phyloP scores from a whole-genome alignment of 2,113 vertebrate genomes.

The Promerops cafer region DNA sequence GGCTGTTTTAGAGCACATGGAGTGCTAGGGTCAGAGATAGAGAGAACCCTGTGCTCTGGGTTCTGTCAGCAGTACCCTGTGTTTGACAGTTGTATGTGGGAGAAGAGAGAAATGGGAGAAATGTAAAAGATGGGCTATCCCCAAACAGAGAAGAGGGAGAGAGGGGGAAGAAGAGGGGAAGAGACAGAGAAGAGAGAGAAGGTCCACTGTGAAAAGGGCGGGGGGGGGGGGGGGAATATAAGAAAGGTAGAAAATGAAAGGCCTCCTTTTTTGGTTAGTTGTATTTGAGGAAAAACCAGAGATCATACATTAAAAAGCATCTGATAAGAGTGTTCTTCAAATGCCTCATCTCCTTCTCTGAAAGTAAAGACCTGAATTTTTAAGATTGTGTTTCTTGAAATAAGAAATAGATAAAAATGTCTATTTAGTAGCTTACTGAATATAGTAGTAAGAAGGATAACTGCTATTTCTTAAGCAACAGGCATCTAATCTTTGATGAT shows the following conservation, averaged over 20 bases:
- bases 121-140: neutral
- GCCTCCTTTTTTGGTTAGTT: neutral
- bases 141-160: neutral
- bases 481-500: neutral
- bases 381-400: neutral
- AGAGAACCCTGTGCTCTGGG: neutral
- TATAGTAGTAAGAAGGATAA: neutral
- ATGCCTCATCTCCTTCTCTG: neutral
- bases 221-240: accelerated
- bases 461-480: neutral
- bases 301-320: neutral
- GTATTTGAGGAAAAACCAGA: neutral
- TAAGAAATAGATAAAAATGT: neutral
- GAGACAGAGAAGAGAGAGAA: neutral
- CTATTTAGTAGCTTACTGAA: neutral
- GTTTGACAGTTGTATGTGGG: neutral
- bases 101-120: neutral
- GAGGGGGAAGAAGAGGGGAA: too few relatives aligned
- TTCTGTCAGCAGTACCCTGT: neutral
- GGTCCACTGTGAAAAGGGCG: neutral
- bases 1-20: neutral
- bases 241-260: neutral
- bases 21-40: neutral
- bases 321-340: neutral
- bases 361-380: neutral